These are phyloP conservation scores for Mus spicilegus DNA, from an alignment of 2,113 vertebrate species.

Conservation along the genomic window DNA sequence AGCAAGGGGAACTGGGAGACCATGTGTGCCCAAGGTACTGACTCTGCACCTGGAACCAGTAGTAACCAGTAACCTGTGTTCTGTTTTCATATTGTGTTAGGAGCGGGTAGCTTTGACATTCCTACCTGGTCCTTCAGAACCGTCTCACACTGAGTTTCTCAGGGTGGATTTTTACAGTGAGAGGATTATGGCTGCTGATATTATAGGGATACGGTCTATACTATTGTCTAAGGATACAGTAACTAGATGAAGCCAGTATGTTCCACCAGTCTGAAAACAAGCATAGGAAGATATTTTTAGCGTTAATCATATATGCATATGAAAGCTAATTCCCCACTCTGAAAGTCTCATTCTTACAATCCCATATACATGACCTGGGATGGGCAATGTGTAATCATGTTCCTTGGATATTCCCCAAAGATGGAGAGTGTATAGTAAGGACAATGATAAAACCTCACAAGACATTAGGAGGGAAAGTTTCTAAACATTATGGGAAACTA, in stretches of 20 bases:
- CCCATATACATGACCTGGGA: too few species aligned
- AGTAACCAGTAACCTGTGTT: neutral
- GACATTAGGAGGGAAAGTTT: neutral
- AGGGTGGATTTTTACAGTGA: neutral
- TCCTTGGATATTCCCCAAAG: neutral
- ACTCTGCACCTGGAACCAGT: neutral
- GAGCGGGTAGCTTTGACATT: neutral
- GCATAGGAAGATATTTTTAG: neutral
- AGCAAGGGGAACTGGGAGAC: neutral
- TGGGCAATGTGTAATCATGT: neutral
- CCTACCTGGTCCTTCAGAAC: neutral
- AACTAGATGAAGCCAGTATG: neutral
- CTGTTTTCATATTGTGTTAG: neutral
- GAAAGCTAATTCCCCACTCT: neutral
- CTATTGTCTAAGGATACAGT: neutral
- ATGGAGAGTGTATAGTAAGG: neutral
- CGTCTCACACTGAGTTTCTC: neutral
- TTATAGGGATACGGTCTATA: neutral
- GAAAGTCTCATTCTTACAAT: neutral
- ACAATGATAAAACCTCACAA: neutral
- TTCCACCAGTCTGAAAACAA: neutral
- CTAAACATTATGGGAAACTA: neutral
- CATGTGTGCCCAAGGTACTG: neutral
- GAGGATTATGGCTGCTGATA: neutral
- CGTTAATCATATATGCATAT: neutral